Evolutionary conservation across 30 jellyfish, hydroid and myxozoan genomes (phyloP).

Genomic region (Cassiopea xamachana): DNA sequence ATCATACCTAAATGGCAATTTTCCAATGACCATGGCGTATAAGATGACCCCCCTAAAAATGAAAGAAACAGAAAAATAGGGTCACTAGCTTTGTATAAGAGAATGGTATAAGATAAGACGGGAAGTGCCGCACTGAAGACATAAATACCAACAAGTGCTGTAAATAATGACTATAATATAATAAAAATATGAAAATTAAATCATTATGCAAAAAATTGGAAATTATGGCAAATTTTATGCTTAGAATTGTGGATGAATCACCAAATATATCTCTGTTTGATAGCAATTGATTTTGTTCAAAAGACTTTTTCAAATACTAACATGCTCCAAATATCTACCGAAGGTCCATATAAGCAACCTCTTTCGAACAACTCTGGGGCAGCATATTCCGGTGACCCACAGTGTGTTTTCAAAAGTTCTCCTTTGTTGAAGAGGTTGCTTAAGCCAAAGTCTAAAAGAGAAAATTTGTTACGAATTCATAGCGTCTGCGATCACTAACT

Average conservation of each 20-base stretch:
- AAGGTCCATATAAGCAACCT: conserved; percentile 79
- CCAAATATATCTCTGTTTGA: no score
- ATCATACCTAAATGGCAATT: conserved; percentile 74
- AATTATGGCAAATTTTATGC: no score
- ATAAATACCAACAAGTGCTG: no score
- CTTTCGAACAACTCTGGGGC: conserved; percentile 87
- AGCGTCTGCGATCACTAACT: no score
- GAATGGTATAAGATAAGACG: no score
- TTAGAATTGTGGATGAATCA: no score
- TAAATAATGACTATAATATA: no score
- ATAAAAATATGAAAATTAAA: no score
- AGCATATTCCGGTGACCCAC: conserved; percentile 90
- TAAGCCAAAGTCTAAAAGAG: conserved; percentile 76
- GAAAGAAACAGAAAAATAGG: not conserved
- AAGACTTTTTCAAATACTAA: conserved; percentile 14
- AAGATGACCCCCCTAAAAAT: conserved; percentile 79
- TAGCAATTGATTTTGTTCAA: not conserved
- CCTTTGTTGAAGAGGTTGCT: conserved; percentile 75
- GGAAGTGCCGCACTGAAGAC: no score
- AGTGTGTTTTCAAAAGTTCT: conserved; percentile 70
- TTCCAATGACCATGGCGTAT: conserved; percentile 82
- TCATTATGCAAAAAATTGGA: no score
- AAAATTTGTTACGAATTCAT: no score
- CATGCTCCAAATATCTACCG: conserved; percentile 94
- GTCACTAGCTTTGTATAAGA: no score